Base-by-base conservation (phyloP, 1,140 invertebrate species). In the Hypsibius dujardini region DNA sequence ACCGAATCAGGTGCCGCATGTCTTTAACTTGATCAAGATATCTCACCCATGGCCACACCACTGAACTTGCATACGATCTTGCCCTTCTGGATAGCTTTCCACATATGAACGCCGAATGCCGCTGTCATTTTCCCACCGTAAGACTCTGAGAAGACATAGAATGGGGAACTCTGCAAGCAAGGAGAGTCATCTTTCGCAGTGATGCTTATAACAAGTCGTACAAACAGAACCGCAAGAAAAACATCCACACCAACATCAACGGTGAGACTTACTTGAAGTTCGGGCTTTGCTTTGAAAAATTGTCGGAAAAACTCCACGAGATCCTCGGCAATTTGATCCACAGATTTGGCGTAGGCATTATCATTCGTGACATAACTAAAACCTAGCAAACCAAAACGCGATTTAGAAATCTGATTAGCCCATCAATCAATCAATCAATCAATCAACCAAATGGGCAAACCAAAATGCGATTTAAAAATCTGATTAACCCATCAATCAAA, bases 41-140 rank as follows among this genome's bases (percentile, higher is more conserved):
- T 56, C 7, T 56, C 50, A 85, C 89, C 89, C 76, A 92, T 82
- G 0, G 85, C 87, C 12, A 92, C 84, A 1, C 89, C 89, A 73
- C 82, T 82, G 59, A 93, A 83, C 73, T 88, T 88, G 59, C 84
- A 86, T 42, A 81, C 80, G 1, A 92, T 84, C 69, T 81, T 82
- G 1, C 84, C 85, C 1, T 76, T 77, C 74, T 84, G 73, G 73
- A 87, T 84, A 59, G 85, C 86, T 79, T 74, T 83, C 79, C 76
- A 88, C 81, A 47, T 79, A 75, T 46, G 78, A 71, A 78, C 76
- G 74, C 83, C 87, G 76, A 92, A 89, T 74, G 89, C 87, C 3
- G 87, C 84, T 0, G 88, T 86, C 87, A 92, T 92, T 81, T 93
- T 93, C 0, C 89, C 90, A 15, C 90, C 90, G 79, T 92, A 92